Base-by-base conservation (phyloP, 2,113 vertebrate genomes). In the Pampusana beccarii region DNA sequence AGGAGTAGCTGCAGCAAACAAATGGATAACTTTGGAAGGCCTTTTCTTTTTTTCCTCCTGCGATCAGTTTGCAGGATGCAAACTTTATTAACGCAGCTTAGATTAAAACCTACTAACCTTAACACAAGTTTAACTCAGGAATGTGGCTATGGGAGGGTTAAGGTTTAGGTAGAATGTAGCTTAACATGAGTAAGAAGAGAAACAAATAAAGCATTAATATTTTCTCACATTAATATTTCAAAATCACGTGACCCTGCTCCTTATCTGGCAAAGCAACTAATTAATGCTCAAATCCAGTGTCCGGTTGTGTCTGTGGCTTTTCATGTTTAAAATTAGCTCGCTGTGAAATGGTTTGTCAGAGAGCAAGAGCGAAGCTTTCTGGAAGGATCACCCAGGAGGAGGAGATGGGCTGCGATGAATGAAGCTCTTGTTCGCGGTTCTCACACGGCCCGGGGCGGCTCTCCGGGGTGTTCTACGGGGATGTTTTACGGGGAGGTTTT, bases 1-100 rank as follows among this genome's bases (percentile, higher is more conserved):
- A 93, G 90, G 90, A 92, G 92, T 70, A 73, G 82, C 5, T 92
- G 77, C 72, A 87, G 77, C 86, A 81, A 84, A n/a, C 56, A 94
- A 97, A 86, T 66, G 72, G 71, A 1, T 58, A 40, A 40, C 75
- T 95, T 84, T 36, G 90, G 56, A 60, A 79, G 67, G 66, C 40
- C 50, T 23, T 3, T 40, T 65, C 82, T 29, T 36, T 31, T 46
- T 83, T 73, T 66, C 4, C 21, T 62, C 46, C 58, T 51, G 64
- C 81, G 85, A 86, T 93, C 58, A 51, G 60, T 90, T 96, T 92
- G 67, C 87, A 62, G 93, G 82, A 87, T 86, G 60, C 28, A 0
- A 53, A 44, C 70, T 89, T 88, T 66, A 77, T 87, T 90, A 60
- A 40, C 19, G 2, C 48, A 56, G 83, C 90, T 96, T 5, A 54